Percentiles rank a stretch among this genome's conserved stretches.
These are phyloP conservation scores for Mohoua ochrocephala DNA, from an alignment of 2,113 vertebrate species.

Conservation along the genomic window DNA sequence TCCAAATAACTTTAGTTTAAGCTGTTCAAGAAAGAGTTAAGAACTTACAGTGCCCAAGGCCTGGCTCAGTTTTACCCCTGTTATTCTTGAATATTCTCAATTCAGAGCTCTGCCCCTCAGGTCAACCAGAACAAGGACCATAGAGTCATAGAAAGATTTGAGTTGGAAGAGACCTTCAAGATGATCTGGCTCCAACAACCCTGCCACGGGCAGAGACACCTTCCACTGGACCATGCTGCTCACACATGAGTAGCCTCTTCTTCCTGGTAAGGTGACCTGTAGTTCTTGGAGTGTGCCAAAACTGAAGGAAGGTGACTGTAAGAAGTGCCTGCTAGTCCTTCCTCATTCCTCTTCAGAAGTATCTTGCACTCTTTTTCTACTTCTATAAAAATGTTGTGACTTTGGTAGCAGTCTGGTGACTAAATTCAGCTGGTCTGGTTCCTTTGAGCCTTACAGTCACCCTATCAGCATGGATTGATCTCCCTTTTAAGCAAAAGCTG, in stretches of 20 bases:
- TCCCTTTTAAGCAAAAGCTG: not conserved
- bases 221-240: not conserved
- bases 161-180: not conserved
- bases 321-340: not conserved
- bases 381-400: not conserved
- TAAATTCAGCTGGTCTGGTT: not conserved
- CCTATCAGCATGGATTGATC: not conserved
- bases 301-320: not conserved
- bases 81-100: not conserved
- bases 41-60: accelerated
- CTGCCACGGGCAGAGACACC: not conserved
- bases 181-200: not conserved
- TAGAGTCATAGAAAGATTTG: not conserved
- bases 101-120: not conserved
- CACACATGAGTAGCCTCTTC: accelerated
- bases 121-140: not conserved
- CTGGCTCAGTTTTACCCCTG: not conserved
- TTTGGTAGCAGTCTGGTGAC: not conserved
- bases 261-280: not conserved
- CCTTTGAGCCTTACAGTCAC: not conserved
- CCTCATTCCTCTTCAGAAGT: not conserved
- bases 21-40: not conserved
- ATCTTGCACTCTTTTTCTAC: not conserved
- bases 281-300: not conserved
- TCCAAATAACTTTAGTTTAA: not conserved